phyloP scores from a whole-genome alignment of 1,140 invertebrate genomes.

The Sycophila sp. region DNA sequence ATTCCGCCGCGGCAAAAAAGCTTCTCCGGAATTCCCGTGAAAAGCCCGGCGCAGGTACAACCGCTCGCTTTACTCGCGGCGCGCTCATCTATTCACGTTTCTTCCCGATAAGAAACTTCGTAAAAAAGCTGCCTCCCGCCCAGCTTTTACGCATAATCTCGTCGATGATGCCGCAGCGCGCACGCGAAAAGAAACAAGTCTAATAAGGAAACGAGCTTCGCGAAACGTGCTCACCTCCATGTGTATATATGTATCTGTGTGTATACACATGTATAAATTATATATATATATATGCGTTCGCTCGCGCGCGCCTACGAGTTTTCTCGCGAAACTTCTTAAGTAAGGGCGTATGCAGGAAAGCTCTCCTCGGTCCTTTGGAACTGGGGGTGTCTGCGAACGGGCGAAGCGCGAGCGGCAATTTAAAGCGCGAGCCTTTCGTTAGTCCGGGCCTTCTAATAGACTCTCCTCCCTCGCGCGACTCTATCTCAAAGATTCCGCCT shows the following conservation, averaged over 20 bases:
- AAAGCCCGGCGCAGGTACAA: no score
- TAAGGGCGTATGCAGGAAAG: neutral
- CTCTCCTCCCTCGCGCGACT: neutral
- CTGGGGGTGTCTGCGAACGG: neutral
- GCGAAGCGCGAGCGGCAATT: no score
- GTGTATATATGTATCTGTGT: neutral
- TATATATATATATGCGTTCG: no score
- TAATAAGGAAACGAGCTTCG: conserved; percentile 16
- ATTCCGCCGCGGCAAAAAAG: no score
- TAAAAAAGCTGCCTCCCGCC: neutral
- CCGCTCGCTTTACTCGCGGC: no score
- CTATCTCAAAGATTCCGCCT: conserved; percentile 29
- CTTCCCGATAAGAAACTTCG: conserved; percentile 28
- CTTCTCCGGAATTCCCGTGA: no score
- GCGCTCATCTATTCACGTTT: no score
- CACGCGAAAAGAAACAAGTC: conserved; percentile 27
- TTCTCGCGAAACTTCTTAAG: conserved; percentile 14
- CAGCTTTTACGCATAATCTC: conserved; percentile 25
- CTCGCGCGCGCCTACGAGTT: neutral
- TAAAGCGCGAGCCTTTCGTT: neutral
- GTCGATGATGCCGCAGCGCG: conserved; percentile 22
- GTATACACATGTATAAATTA: neutral
- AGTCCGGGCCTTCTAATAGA: neutral
- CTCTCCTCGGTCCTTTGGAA: neutral
- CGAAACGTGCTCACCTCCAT: neutral